Conservation (phyloP, 2,113 vertebrate species). For the Mugil cephalus region DNA sequence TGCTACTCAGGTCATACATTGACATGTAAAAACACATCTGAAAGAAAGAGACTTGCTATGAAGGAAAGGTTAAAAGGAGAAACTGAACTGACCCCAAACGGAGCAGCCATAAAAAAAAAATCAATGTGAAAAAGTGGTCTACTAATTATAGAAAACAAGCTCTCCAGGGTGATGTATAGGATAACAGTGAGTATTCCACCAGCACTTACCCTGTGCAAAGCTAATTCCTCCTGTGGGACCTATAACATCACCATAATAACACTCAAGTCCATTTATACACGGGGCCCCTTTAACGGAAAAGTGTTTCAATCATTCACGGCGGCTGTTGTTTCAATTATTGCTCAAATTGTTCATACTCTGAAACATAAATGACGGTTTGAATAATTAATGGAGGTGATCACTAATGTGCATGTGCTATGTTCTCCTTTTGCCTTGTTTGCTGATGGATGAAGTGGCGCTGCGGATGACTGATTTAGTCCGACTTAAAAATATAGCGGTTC, state of each 20-base stretch:
- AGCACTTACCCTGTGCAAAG: constrained; percentile 61
- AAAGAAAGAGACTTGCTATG: constrained; percentile 8
- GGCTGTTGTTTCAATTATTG: constrained; percentile 62
- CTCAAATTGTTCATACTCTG: constrained; percentile 48
- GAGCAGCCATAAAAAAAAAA: constrained; percentile 22
- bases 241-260: constrained; percentile 68
- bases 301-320: constrained; percentile 64
- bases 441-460: constrained; percentile 6
- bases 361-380: constrained; percentile 58
- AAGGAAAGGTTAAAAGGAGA: constrained; percentile 10
- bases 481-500: too few species aligned
- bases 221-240: constrained; percentile 70
- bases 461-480: not conserved
- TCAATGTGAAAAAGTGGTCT: constrained; percentile 31
- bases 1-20: not conserved
- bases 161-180: constrained; percentile 48
- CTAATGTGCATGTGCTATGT: constrained; percentile 24
- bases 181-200: constrained; percentile 30
- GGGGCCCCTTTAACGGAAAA: constrained; percentile 50
- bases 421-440: constrained; percentile 2
- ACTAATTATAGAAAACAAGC: constrained; percentile 69
- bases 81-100: constrained; percentile 3
- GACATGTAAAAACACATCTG: not conserved
- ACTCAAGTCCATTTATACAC: constrained; percentile 71
- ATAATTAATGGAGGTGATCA: constrained; percentile 59